A percentile compares a stretch with the other conserved stretches of the same genome.
phyloP scores from a whole-genome alignment of 2,113 vertebrate genomes.

The Phocoena sinus region DNA sequence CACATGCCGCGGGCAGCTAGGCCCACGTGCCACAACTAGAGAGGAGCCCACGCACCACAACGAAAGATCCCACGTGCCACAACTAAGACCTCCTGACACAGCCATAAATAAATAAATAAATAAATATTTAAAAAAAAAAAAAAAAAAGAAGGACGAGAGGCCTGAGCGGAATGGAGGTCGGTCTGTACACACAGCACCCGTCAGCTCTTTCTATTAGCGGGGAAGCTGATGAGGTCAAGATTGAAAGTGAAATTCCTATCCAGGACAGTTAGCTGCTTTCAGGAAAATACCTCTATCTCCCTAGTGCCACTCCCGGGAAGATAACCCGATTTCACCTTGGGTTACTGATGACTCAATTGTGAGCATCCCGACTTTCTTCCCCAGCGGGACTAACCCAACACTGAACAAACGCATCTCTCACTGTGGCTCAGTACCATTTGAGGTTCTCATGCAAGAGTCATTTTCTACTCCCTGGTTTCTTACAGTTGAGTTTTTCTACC shows the following conservation, averaged over 20 bases:
- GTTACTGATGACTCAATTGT: neutral
- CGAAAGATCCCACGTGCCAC: too few relatives aligned
- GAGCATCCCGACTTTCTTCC: neutral
- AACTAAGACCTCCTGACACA: too few relatives aligned
- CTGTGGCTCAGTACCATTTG: rapidly evolving
- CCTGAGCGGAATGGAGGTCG: neutral
- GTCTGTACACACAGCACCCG: neutral
- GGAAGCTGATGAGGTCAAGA: neutral
- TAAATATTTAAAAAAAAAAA: too few relatives aligned
- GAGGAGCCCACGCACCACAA: too few relatives aligned
- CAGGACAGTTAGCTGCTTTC: neutral
- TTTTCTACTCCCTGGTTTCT: neutral
- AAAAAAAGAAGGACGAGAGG: neutral
- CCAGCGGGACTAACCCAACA: neutral
- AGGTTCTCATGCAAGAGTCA: neutral
- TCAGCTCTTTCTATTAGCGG: neutral
- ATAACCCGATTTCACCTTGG: neutral
- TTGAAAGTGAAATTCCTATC: neutral
- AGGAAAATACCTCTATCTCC: constrained; percentile 5
- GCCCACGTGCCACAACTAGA: too few relatives aligned
- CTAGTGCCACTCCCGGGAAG: neutral
- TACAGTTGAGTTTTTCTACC: neutral
- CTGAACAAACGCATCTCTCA: neutral
- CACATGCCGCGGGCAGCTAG: too few relatives aligned
- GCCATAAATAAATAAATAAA: too few relatives aligned